A percentile compares a stretch with the other conserved stretches of the same genome.
Evolutionary conservation across 2,888 invertebrate species (phyloP).

Genomic region (Pristionchus fissidentatus): DNA sequence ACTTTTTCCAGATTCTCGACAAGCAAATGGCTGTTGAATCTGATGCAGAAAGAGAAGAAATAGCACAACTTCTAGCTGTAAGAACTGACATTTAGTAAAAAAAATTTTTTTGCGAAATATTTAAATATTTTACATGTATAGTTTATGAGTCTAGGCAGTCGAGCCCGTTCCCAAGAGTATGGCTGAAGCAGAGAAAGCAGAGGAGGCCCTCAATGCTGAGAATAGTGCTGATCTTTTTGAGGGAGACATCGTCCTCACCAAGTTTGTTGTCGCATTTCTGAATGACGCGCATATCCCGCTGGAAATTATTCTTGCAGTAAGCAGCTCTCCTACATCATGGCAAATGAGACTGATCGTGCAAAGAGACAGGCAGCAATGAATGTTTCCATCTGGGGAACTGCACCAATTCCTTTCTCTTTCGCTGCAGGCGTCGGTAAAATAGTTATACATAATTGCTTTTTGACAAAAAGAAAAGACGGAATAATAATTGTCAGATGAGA

Average conservation of each 20-base stretch:
- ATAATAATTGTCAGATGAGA: neutral
- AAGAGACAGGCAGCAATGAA: constrained; percentile 40
- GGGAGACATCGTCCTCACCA: constrained; percentile 42
- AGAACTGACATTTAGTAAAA: neutral
- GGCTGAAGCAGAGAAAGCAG: constrained; percentile 2
- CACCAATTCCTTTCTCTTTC: constrained; percentile 47
- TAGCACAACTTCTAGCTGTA: neutral
- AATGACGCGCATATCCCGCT: neutral
- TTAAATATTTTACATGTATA: too few species aligned
- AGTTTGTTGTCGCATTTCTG: neutral
- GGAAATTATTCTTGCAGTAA: constrained; percentile 2
- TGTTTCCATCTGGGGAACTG: constrained; percentile 32
- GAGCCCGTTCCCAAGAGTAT: neutral
- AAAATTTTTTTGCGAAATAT: neutral
- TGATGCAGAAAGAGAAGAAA: neutral
- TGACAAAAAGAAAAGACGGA: neutral
- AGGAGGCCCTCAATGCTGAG: constrained; percentile 3
- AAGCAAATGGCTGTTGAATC: neutral
- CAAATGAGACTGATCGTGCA: constrained; percentile 38
- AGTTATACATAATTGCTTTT: neutral
- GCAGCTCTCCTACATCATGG: constrained; percentile 32
- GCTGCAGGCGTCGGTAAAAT: constrained; percentile 37
- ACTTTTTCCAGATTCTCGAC: neutral
- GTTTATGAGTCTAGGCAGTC: too few species aligned
- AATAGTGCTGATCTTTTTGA: constrained; percentile 26